Conservation (phyloP, 2,888 invertebrate genomes). For the Eristalis arbustorum region DNA sequence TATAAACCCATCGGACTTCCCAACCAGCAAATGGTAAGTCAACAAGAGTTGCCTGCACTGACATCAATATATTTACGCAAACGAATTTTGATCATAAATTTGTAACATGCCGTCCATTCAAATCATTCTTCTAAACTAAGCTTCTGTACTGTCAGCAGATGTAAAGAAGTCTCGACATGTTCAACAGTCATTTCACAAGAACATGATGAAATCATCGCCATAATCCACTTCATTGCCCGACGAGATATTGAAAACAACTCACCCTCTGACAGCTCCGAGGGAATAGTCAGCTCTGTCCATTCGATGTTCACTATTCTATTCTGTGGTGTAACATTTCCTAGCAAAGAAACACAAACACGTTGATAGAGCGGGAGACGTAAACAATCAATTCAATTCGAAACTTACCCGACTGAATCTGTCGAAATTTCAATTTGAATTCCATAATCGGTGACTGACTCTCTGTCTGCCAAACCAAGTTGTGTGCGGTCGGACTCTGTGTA, state of each 20-base stretch:
- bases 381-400: slow-evolving; percentile 25
- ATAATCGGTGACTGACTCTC: slow-evolving; percentile 90
- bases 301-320: slow-evolving; percentile 71
- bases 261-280: slow-evolving; percentile 78
- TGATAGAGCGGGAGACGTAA: slow-evolving; percentile 20
- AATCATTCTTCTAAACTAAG: background rate
- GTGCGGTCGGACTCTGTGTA: slow-evolving; percentile 81
- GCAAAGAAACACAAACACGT: slow-evolving; percentile 3
- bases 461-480: slow-evolving; percentile 91
- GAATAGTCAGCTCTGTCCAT: slow-evolving; percentile 79
- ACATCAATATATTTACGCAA: too few relatives aligned
- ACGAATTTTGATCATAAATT: background rate
- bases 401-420: slow-evolving; percentile 78
- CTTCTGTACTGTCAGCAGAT: background rate
- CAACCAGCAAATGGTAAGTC: too few relatives aligned
- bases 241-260: slow-evolving; percentile 43
- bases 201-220: background rate
- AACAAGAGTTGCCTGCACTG: too few relatives aligned
- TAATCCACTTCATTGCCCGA: background rate
- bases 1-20: too few relatives aligned
- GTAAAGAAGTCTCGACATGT: background rate
- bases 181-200: background rate
- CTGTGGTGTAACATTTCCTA: slow-evolving; percentile 74
- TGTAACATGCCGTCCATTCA: background rate
- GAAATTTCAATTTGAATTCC: slow-evolving; percentile 83